Conservation (phyloP, 2,113 vertebrate species). For the Menura novaehollandiae region DNA sequence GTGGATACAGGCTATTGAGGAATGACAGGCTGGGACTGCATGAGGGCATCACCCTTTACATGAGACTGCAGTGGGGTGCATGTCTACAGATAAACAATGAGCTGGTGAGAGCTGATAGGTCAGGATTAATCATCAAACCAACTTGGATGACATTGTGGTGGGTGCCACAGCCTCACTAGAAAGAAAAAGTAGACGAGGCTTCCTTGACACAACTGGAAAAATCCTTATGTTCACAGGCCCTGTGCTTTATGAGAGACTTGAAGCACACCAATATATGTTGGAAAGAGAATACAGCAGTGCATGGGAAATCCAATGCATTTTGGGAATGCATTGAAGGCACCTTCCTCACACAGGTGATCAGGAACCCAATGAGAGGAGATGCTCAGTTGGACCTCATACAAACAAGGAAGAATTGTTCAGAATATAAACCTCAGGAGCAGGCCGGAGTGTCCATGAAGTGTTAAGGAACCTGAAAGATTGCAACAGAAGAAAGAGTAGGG, state of each 20-base stretch:
- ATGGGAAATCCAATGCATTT: background rate
- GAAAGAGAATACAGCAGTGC: background rate
- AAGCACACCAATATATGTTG: rapidly evolving
- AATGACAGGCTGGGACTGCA: background rate
- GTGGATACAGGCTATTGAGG: background rate
- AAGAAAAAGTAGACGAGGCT: background rate
- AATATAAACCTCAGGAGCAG: background rate
- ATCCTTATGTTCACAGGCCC: background rate
- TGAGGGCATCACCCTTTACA: background rate
- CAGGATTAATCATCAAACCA: background rate
- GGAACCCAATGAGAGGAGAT: background rate
- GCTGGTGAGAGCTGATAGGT: background rate
- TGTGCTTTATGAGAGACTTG: background rate
- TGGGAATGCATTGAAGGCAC: background rate
- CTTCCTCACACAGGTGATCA: background rate
- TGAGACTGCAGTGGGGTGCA: rapidly evolving
- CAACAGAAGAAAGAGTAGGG: background rate
- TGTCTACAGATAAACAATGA: background rate
- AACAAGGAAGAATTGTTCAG: background rate
- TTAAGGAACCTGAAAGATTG: background rate
- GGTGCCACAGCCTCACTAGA: background rate
- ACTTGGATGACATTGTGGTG: background rate
- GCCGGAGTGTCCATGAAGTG: background rate
- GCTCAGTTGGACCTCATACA: background rate
- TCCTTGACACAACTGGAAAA: background rate